A percentile compares a stretch with the other conserved stretches of the same genome.
Evolutionary conservation across 2,113 vertebrate genomes (phyloP).

Genomic region (Origma solitaria): DNA sequence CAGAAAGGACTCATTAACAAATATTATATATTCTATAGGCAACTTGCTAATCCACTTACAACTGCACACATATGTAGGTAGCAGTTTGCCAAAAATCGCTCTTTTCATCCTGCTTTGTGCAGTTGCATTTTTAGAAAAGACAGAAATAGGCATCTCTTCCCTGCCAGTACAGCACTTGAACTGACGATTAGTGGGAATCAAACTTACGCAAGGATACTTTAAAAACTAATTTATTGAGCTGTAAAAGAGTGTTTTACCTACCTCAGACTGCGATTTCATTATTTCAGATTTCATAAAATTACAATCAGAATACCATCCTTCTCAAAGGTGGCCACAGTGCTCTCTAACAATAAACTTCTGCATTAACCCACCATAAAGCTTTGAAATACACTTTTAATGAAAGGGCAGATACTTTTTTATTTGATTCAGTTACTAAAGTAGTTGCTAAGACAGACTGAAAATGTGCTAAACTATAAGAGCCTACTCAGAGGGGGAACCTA

Average conservation of each 20-base stretch:
- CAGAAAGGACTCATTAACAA: not conserved
- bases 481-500: not conserved
- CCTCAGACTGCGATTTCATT: not conserved
- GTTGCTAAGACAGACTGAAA: not conserved
- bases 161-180: not conserved
- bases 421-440: not conserved
- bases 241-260: conserved; percentile 1
- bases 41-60: conserved; percentile 24
- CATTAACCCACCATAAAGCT: not conserved
- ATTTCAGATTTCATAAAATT: not conserved
- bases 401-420: not conserved
- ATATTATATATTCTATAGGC: not conserved
- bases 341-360: not conserved
- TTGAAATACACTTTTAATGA: not conserved
- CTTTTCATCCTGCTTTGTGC: not conserved
- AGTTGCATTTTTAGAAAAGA: conserved; percentile 1
- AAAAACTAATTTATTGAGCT: conserved; percentile 45
- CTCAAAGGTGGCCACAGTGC: not conserved
- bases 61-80: not conserved
- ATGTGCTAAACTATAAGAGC: not conserved
- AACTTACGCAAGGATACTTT: conserved; percentile 27
- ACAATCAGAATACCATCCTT: not conserved
- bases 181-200: conserved; percentile 19
- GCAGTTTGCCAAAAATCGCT: conserved; percentile 2
- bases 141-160: not conserved